Evolutionary conservation across 2,797 vertebrate genomes (phyloP), one percentile per base, ranked within the genome.

Genomic region (Oreochromis grahami): DNA sequence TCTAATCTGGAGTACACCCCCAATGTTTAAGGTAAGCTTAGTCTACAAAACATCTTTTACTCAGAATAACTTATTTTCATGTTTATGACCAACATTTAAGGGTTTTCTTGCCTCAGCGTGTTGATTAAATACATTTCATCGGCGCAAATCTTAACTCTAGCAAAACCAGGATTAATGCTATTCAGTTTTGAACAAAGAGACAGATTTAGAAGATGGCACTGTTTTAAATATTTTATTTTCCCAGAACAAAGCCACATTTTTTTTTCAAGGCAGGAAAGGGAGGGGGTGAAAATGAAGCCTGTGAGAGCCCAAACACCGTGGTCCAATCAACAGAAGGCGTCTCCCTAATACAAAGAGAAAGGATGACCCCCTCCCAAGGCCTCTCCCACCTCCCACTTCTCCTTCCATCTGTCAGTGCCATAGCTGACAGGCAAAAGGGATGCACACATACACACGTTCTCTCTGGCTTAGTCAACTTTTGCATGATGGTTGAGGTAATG

Each of bases 331-430:
- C 94, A 95, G 93, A 94, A 87, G 92, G 93, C 89, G 34, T 93
- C 91, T 90, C 89, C 38, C 45, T 86, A 92, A 95, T 88, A 94
- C 92, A 94, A 94, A 95, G 91, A 84, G 91, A 93, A 89, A 93
- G 91, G 84, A 90, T 88, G 88, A 85, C 91, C 92, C 89, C 91
- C 88, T 84, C 88, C 83, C 13, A 14, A 48, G 72, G 83, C 92
- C 91, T 89, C 92, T 87, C 93, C 91, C 91, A 93, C 92, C 94
- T 89, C 94, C 94, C 81, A 91, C 90, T 88, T 89, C 87, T 87
- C 82, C 91, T 21, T 21, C 96, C 96, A 97, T 97, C 96, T 97
- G 96, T 97, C 96, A 90, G 94, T 93, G 89, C 93, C 89, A 92
- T 87, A 89, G 92, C 91, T 91, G 90, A 93, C 89, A 89, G 93